phyloP scores from a whole-genome alignment of 2,113 vertebrate species.

The Anarrhichthys ocellatus region DNA sequence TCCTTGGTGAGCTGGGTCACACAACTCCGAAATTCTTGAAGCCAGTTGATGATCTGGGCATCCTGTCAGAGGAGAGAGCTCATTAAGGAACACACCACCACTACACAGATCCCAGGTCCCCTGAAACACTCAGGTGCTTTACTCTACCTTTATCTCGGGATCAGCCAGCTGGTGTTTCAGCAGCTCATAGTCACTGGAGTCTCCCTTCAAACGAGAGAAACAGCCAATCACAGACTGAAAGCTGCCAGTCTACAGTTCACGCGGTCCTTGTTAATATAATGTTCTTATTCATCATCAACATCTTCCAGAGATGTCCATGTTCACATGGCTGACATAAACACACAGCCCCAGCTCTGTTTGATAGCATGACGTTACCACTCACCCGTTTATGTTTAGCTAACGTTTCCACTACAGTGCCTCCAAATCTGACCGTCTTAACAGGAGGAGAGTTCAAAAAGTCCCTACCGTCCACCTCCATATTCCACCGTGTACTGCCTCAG shows the following conservation, averaged over 20 bases:
- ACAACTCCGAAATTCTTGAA: constrained; percentile 90
- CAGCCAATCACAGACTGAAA: not conserved
- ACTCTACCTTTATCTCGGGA: constrained; percentile 94
- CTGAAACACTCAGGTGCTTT: not conserved
- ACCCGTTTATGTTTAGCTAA: constrained; percentile 89
- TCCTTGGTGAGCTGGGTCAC: constrained; percentile 91
- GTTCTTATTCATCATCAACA: not conserved
- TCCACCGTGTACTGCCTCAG: not conserved
- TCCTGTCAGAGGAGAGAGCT: constrained; percentile 82
- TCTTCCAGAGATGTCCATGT: not conserved
- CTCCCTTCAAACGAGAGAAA: constrained; percentile 82
- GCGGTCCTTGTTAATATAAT: no score
- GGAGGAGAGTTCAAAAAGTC: constrained; percentile 90
- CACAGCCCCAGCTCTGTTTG: not conserved
- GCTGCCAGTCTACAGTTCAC: not conserved
- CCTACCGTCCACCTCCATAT: constrained; percentile 83
- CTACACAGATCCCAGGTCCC: not conserved
- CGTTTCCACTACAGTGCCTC: constrained; percentile 87
- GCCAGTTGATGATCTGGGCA: constrained; percentile 95
- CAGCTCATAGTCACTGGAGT: constrained; percentile 90
- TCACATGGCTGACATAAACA: not conserved
- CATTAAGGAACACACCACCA: not conserved
- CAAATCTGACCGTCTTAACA: constrained; percentile 92
- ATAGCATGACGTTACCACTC: constrained; percentile 19
- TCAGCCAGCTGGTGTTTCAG: constrained; percentile 93